phyloP scores from a whole-genome alignment of 92 coral and sea anemone species.

The Desmophyllum pertusum region DNA sequence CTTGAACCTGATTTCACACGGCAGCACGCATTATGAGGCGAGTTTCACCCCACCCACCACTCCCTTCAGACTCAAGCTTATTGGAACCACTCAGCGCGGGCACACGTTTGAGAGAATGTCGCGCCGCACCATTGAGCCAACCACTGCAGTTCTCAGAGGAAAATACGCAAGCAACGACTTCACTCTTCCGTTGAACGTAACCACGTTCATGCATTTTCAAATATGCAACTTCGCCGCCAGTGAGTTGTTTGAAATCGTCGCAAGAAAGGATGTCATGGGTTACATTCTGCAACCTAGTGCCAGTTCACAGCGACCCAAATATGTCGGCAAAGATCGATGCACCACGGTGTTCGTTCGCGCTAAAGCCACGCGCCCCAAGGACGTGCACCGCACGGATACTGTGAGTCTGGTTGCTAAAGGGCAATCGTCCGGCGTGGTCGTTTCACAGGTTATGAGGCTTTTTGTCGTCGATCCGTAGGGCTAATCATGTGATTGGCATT shows the following conservation, averaged over 20 bases:
- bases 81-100: slow-evolving; percentile 70
- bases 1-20: slow-evolving; percentile 56
- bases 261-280: slow-evolving; percentile 57
- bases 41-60: slow-evolving; percentile 51
- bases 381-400: slow-evolving; percentile 38
- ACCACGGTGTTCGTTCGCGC: slow-evolving; percentile 28
- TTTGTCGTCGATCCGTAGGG: slow-evolving; percentile 7
- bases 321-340: not conserved
- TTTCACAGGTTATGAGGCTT: slow-evolving; percentile 27
- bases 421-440: slow-evolving; percentile 5
- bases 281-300: not conserved
- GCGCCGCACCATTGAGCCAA: slow-evolving; percentile 68
- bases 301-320: not conserved
- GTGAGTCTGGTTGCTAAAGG: slow-evolving; percentile 56
- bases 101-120: slow-evolving; percentile 71
- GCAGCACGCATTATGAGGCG: slow-evolving; percentile 61
- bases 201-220: slow-evolving; percentile 53
- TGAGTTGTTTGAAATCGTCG: slow-evolving; percentile 9
- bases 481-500: not conserved
- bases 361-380: slow-evolving; percentile 37
- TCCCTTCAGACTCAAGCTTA: slow-evolving; percentile 73
- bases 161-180: slow-evolving; percentile 62
- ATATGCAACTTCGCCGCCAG: slow-evolving; percentile 42
- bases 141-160: slow-evolving; percentile 66
- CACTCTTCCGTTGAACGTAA: slow-evolving; percentile 61